A percentile compares a stretch with the other conserved stretches of the same genome.
Evolutionary conservation across 2,797 vertebrate genomes (phyloP).

Genomic region (Centropyge bicolor): DNA sequence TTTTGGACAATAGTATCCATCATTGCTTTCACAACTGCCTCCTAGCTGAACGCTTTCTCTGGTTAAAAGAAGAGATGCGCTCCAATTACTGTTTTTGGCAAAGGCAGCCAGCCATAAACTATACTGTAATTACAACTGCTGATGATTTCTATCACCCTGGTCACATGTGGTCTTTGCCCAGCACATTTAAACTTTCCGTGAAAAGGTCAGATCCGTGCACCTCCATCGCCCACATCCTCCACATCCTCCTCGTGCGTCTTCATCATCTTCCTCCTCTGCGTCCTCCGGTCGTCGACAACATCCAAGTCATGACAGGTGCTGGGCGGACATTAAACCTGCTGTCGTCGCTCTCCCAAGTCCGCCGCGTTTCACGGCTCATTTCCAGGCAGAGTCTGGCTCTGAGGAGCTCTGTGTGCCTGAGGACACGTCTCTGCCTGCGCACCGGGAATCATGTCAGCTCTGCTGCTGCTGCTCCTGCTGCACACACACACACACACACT

Average conservation of each 20-base stretch:
- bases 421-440: constrained; percentile 32
- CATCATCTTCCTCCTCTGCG: background rate
- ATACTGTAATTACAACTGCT: constrained; percentile 75
- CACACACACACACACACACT: constrained; percentile 16
- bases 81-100: constrained; percentile 90
- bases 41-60: constrained; percentile 86
- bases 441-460: constrained; percentile 44
- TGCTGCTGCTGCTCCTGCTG: constrained; percentile 36
- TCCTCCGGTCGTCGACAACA: constrained; percentile 39
- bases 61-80: constrained; percentile 88
- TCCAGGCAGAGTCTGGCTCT: constrained; percentile 55
- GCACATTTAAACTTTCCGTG: constrained; percentile 66
- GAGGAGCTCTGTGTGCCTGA: constrained; percentile 40
- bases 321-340: constrained; percentile 69
- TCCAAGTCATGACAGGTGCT: constrained; percentile 68
- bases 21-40: constrained; percentile 90
- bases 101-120: constrained; percentile 84
- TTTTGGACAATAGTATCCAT: constrained; percentile 94
- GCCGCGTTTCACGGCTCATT: constrained; percentile 62
- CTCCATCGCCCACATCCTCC: constrained; percentile 45
- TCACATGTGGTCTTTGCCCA: constrained; percentile 70
- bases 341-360: constrained; percentile 55
- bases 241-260: constrained; percentile 7
- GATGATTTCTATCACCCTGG: constrained; percentile 71
- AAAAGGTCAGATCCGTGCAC: constrained; percentile 58